phyloP scores from a whole-genome alignment of 53 echinoderm and acorn worm genomes.

The Arbacia lixula region DNA sequence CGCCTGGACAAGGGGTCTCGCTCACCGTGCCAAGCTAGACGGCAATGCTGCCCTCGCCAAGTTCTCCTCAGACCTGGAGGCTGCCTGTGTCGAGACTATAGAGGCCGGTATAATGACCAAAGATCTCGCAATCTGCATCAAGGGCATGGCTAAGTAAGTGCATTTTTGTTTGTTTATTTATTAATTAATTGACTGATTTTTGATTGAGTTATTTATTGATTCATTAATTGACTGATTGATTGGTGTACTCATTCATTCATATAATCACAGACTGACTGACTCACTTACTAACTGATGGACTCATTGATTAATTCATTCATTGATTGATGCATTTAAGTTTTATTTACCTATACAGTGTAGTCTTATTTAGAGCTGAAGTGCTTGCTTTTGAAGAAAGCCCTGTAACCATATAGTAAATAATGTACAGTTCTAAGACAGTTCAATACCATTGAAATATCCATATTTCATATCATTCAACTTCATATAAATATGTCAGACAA shows the following conservation, averaged over 20 bases:
- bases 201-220: background rate
- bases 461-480: too few relatives aligned
- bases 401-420: too few relatives aligned
- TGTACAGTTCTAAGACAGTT: too few relatives aligned
- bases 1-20: slow-evolving; percentile 90
- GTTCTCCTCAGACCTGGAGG: slow-evolving; percentile 71
- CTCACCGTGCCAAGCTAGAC: slow-evolving; percentile 91
- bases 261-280: background rate
- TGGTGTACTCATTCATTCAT: background rate
- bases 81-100: slow-evolving; percentile 85
- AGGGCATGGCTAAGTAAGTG: slow-evolving; percentile 90
- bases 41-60: slow-evolving; percentile 75
- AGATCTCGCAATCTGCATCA: slow-evolving; percentile 92
- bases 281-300: too few relatives aligned
- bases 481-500: too few relatives aligned
- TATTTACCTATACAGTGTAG: too few relatives aligned
- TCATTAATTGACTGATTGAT: too few relatives aligned
- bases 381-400: too few relatives aligned
- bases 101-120: slow-evolving; percentile 92
- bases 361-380: too few relatives aligned
- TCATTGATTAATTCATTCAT: too few relatives aligned
- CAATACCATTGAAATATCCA: too few relatives aligned
- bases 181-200: background rate
- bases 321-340: too few relatives aligned
- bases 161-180: background rate